Conservation (phyloP, 2,113 vertebrate genomes). For the Syrmaticus mikado region DNA sequence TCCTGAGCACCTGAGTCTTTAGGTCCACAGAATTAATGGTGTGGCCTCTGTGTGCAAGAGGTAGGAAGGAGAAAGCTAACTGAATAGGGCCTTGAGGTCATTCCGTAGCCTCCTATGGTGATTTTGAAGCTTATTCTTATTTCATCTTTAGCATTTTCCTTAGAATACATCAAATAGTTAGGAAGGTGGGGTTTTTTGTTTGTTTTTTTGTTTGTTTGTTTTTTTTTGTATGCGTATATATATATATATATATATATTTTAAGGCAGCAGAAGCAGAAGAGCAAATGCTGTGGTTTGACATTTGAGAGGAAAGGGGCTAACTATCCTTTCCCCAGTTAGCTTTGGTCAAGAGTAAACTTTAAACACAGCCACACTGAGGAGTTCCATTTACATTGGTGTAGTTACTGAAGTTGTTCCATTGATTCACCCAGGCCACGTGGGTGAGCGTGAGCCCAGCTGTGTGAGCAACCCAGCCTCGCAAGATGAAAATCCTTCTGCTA, state of each 20-base stretch:
- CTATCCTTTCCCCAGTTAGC: conserved; percentile 60
- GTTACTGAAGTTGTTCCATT: conserved; percentile 28
- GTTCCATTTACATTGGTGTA: neutral
- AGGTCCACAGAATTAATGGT: neutral
- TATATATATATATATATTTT: neutral
- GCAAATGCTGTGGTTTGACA: conserved; percentile 74
- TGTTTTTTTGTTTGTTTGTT: neutral
- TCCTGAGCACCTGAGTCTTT: neutral
- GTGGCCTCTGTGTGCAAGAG: neutral
- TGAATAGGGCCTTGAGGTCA: neutral
- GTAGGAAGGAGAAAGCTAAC: neutral
- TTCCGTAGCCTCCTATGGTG: neutral
- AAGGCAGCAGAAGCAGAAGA: conserved; percentile 52
- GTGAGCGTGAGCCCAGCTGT: neutral
- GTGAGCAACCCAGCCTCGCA: neutral
- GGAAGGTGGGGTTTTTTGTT: neutral
- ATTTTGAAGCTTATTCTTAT: neutral
- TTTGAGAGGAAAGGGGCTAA: conserved; percentile 69
- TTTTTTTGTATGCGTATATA: neutral
- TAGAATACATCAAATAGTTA: neutral
- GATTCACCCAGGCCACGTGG: neutral
- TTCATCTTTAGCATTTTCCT: conserved; percentile 24
- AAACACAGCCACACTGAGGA: neutral
- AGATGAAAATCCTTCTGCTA: conserved; percentile 56
- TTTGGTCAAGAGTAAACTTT: conserved; percentile 61